phyloP scores from a whole-genome alignment of 1,140 invertebrate genomes.

The Drosophila nebulosa region DNA sequence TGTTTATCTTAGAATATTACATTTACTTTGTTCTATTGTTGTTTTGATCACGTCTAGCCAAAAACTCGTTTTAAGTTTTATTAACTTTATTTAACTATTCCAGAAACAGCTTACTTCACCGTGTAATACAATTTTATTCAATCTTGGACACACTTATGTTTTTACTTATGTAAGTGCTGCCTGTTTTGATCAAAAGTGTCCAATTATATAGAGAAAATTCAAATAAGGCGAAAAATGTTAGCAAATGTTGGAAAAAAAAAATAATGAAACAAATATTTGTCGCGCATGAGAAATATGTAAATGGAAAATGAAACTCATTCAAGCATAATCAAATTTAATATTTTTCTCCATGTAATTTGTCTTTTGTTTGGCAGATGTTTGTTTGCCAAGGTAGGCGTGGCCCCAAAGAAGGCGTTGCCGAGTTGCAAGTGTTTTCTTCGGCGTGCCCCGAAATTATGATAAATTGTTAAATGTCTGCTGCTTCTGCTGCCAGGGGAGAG shows the following conservation, averaged over 20 bases:
- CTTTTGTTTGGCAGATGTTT: constrained; percentile 53
- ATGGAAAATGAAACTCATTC: constrained; percentile 35
- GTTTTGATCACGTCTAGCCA: background rate
- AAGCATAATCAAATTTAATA: constrained; percentile 58
- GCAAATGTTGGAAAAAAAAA: too few relatives aligned
- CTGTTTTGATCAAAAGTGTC: constrained; percentile 4
- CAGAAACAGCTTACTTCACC: too few relatives aligned
- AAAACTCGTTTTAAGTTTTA: background rate
- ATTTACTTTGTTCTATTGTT: constrained; percentile 13
- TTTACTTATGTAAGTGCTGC: too few relatives aligned
- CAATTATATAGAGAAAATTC: constrained; percentile 14
- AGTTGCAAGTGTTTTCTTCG: constrained; percentile 52
- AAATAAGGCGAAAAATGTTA: constrained; percentile 3
- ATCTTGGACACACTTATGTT: too few relatives aligned
- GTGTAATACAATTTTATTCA: too few relatives aligned
- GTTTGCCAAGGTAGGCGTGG: constrained; percentile 28
- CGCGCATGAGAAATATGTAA: constrained; percentile 55
- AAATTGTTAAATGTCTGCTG: constrained; percentile 50
- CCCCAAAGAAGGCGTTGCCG: constrained; percentile 26
- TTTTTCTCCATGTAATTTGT: constrained; percentile 62
- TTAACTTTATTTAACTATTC: background rate
- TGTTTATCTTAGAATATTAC: constrained; percentile 17
- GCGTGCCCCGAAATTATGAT: constrained; percentile 55
- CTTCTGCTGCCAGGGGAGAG: background rate
- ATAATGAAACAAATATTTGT: constrained; percentile 25